Percentiles rank a stretch among this genome's conserved stretches.
Conservation (phyloP, 2,113 vertebrate genomes). For the Dasyurus viverrinus region DNA sequence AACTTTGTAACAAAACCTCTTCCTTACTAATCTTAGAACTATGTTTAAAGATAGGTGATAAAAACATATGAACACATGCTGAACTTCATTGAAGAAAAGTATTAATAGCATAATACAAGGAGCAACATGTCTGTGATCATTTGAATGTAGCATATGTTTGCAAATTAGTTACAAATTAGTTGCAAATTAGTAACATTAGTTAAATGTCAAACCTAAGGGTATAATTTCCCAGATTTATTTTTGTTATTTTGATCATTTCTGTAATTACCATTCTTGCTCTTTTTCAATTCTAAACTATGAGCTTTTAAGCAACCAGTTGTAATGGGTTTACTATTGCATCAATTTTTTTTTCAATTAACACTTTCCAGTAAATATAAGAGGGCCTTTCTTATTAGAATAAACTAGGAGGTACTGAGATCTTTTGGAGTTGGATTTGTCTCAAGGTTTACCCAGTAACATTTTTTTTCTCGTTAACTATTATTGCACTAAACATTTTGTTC, state of each 20-base stretch:
- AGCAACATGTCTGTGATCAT: constrained; percentile 9
- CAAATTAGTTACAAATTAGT: neutral
- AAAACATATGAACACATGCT: neutral
- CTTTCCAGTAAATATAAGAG: neutral
- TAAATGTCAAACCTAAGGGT: constrained; percentile 22
- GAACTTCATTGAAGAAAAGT: neutral
- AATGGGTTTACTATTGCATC: neutral
- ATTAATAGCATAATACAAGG: neutral
- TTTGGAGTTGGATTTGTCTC: neutral
- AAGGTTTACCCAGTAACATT: neutral
- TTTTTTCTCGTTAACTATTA: neutral
- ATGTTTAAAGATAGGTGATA: neutral
- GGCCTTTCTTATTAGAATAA: neutral
- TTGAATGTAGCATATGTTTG: neutral
- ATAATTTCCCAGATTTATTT: neutral
- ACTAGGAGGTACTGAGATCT: neutral
- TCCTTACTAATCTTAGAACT: neutral
- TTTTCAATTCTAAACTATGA: constrained; percentile 8
- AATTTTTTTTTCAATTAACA: neutral
- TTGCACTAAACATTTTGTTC: neutral
- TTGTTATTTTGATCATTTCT: neutral
- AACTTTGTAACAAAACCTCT: neutral
- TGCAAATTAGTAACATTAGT: neutral
- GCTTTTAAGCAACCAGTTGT: neutral
- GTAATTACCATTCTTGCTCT: constrained; percentile 1